Conservation (phyloP, 2,797 vertebrate species). For the Poeciliopsis infans region DNA sequence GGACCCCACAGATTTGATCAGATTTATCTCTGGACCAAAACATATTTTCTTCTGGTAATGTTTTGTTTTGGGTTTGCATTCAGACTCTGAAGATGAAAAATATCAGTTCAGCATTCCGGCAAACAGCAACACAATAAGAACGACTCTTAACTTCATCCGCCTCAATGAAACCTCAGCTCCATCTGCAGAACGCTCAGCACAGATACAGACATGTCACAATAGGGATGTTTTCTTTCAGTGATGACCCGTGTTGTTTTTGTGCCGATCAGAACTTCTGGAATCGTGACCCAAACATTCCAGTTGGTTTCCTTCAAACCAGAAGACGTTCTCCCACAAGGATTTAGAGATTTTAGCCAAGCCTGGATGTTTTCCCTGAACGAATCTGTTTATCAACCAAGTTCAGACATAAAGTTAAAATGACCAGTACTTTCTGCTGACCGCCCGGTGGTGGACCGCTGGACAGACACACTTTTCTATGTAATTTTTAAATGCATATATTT, state of each 20-base stretch:
- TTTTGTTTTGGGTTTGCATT: background rate
- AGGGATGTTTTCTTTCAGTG: background rate
- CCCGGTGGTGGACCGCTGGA: background rate
- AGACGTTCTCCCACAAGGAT: background rate
- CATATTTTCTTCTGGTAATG: background rate
- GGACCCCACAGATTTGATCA: background rate
- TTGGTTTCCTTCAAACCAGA: background rate
- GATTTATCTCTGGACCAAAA: background rate
- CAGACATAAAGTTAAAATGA: background rate
- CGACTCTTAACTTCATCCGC: background rate
- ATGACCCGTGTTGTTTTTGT: background rate
- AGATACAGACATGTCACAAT: background rate
- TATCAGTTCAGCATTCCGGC: background rate
- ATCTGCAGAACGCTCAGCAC: background rate
- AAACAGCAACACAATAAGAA: background rate
- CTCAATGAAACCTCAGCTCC: background rate
- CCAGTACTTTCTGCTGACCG: background rate
- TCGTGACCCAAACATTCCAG: background rate
- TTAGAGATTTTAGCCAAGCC: background rate
- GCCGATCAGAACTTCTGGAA: background rate
- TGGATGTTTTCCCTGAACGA: background rate
- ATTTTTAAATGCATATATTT: background rate
- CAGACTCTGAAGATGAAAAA: background rate
- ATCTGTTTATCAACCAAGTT: background rate
- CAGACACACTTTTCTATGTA: background rate